Base-by-base conservation (phyloP, 2,113 vertebrate genomes). In the Gymnocephalus cernua region DNA sequence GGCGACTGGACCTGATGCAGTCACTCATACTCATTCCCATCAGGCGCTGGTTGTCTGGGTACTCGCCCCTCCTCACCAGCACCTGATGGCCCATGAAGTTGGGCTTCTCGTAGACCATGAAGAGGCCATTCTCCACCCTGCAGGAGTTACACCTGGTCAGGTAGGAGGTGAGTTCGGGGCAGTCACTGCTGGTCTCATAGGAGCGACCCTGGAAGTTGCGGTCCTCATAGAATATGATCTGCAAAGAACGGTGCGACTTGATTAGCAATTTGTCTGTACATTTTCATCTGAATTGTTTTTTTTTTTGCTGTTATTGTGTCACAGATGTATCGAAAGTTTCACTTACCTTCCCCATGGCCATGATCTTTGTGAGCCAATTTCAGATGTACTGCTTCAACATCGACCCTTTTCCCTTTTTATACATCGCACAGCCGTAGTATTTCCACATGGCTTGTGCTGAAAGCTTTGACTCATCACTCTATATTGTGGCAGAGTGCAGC, bases 171-270 rank as follows among this genome's bases (percentile, higher is more conserved):
- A 95, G 74, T 59, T 94, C 93, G 1, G 88, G 44, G 58, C 89
- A 90, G 88, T 94, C 93, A 1, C 44, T 77, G 83, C 77, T 88
- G 61, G 86, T 90, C 81, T 95, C 93, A 66, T 91, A 93, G 79
- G 86, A 92, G 23, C 89, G 90, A 67, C 93, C 92, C 85, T 92
- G 88, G 79, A 94, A 93, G 90, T 93, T 93, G 35, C 77, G 87
- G 19, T 94, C 94, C 88, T 95, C 92, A 12, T 91, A 95, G 87
- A 94, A 95, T 58, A 88, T 91, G 58, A 93, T 91, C 92, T 94
- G 67, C 54, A 79, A n/a, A 80, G 2, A 67, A 35, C 2, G 2
- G 35, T 13, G 2, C 3, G 1, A 65, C 16, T 27, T 19, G 4
- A 44, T 62, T n/a, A 74, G 35, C 47, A 32, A 6, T 13, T 50